phyloP scores from a whole-genome alignment of 2,797 vertebrate genomes.

The Odontamblyopus lacepedii region DNA sequence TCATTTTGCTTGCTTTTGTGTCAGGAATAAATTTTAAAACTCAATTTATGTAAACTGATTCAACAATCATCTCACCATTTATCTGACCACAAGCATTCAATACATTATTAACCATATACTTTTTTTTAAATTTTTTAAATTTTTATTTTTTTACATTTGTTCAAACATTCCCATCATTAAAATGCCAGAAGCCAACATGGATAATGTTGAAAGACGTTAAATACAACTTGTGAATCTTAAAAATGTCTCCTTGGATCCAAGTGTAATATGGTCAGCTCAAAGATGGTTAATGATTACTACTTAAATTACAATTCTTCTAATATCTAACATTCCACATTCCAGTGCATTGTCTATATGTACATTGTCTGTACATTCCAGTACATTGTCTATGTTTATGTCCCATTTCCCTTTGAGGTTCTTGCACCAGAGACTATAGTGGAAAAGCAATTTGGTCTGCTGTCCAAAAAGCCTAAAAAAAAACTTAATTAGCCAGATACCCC shows the following conservation, averaged over 20 bases:
- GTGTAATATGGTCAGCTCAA: too few relatives aligned
- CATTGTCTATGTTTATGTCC: constrained; percentile 8
- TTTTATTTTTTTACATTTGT: too few relatives aligned
- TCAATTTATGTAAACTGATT: too few relatives aligned
- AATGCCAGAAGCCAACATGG: not conserved
- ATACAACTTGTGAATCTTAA: not conserved
- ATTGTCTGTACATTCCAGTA: too few relatives aligned
- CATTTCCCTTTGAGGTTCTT: constrained; percentile 18
- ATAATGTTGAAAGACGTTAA: not conserved
- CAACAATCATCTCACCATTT: not conserved
- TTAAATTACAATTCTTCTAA: not conserved
- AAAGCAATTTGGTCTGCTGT: constrained; percentile 61
- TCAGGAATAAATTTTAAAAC: too few relatives aligned
- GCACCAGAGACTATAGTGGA: constrained; percentile 47
- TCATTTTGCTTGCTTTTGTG: too few relatives aligned
- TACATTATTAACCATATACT: too few relatives aligned
- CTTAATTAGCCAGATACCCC: constrained; percentile 72
- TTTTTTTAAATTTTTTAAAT: too few relatives aligned
- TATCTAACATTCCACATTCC: not conserved
- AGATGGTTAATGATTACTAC: too few relatives aligned
- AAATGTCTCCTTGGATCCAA: not conserved
- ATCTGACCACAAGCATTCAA: not conserved
- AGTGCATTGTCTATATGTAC: not conserved
- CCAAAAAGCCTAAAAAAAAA: constrained; percentile 34
- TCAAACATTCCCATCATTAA: too few relatives aligned